A percentile compares a stretch with the other conserved stretches of the same genome.
phyloP scores from a whole-genome alignment of 2,888 invertebrate species.

The Plebejus melissa region DNA sequence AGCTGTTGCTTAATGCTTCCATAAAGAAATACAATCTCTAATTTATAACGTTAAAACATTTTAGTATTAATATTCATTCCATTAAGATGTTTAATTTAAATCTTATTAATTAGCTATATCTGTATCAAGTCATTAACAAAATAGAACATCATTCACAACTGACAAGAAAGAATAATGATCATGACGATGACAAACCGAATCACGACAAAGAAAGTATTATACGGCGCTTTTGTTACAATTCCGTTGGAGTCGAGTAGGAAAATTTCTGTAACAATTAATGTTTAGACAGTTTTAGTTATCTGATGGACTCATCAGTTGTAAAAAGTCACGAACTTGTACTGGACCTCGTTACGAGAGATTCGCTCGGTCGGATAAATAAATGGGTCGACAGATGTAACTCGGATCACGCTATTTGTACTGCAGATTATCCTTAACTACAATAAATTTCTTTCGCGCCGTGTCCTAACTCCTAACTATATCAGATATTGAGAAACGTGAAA shows the following conservation, averaged over 20 bases:
- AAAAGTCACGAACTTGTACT: slow-evolving; percentile 30
- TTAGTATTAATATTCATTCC: neutral
- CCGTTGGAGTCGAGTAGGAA: slow-evolving; percentile 26
- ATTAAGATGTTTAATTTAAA: neutral
- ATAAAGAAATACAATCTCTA: neutral
- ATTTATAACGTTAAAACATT: neutral
- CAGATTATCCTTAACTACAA: slow-evolving; percentile 29
- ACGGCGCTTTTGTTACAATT: neutral
- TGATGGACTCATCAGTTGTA: slow-evolving; percentile 29
- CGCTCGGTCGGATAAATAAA: slow-evolving; percentile 30
- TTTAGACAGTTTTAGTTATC: slow-evolving; percentile 30
- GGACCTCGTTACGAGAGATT: slow-evolving; percentile 29
- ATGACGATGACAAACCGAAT: slow-evolving; percentile 8
- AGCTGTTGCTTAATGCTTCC: neutral
- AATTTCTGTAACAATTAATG: slow-evolving; percentile 30
- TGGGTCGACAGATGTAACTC: slow-evolving; percentile 29
- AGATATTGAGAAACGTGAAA: slow-evolving; percentile 27
- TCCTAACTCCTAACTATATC: slow-evolving; percentile 6
- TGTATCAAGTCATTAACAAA: neutral
- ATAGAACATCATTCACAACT: neutral
- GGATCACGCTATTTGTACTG: slow-evolving; percentile 28
- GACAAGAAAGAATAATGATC: neutral
- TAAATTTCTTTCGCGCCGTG: slow-evolving; percentile 25
- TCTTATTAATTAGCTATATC: neutral
- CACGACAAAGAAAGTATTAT: slow-evolving; percentile 25